Base-by-base conservation (phyloP, 2,888 invertebrate genomes). In the Chirona hameri region DNA sequence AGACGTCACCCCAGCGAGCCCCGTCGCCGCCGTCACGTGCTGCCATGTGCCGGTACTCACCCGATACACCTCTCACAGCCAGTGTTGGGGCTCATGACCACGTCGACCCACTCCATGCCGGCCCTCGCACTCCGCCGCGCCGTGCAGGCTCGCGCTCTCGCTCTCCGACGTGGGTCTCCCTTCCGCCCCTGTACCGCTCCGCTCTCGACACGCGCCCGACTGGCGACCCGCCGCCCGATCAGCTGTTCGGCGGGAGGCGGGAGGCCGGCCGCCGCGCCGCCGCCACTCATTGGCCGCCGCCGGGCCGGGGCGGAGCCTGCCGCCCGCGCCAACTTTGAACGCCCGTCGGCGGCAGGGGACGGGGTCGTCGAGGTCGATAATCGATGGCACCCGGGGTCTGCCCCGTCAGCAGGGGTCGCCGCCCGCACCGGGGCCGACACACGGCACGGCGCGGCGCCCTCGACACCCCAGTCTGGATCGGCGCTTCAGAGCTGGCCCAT, bases 41-140 rank as follows among this genome's bases (percentile, higher is more conserved):
- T 5, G 39, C 39, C 39, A 39, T 39, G 39, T 39, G 39, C 39
- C 39, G 39, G 1, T 39, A 76, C 76, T 76, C 76, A 76, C 76
- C 76, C 76, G 76, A 76, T 76, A 39, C 76, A 76, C 46, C 76
- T 18, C 76, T 76, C 76, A 12, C 76, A 76, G 76, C 76, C 76
- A 1, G 76, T 76, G 76, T 46, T 46, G 76, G 76, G 76, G 39
- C 76, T 76, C 24, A 76, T 24, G 46, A 39, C 46, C 2, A 24
- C 46, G 39, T 21, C 46, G 9, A 12, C 15, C 76, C 76, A 76
- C 27, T 39, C 76, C 76, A 76, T 76, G 46, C 5, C 21, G 24
- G 9, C 46, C 39, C 76, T 52, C 15, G 52, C 52, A 52, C 52
- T 52, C 15, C 15, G 52, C 52, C 52, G 52, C 52, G 52, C 18